Conservation (phyloP, 1,140 invertebrate genomes). For the Drosophila aff. region DNA sequence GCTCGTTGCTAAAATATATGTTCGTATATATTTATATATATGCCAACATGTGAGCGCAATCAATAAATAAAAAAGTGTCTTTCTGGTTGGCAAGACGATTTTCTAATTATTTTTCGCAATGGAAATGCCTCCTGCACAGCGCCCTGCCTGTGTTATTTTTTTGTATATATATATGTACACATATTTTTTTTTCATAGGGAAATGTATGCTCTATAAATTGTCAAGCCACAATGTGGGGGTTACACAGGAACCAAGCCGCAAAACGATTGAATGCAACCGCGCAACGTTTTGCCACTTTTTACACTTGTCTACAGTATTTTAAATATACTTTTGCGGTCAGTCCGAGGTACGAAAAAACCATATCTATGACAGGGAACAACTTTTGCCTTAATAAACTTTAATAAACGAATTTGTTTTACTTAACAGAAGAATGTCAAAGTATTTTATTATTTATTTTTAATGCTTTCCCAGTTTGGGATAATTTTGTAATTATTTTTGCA, state of each 20-base stretch:
- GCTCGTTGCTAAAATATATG: slow-evolving; percentile 4
- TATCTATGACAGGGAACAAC: slow-evolving; percentile 1
- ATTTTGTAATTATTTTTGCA: neutral
- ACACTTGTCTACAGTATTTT: slow-evolving; percentile 66
- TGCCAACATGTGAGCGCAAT: slow-evolving; percentile 9
- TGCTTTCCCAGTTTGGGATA: neutral
- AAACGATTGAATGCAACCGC: slow-evolving; percentile 71
- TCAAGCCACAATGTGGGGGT: slow-evolving; percentile 57
- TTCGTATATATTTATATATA: neutral
- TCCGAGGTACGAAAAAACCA: slow-evolving; percentile 10
- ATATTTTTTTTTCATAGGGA: slow-evolving; percentile 26
- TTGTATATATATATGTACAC: neutral
- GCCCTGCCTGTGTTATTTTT: neutral
- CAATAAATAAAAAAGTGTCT: slow-evolving; percentile 60
- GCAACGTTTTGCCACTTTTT: slow-evolving; percentile 67
- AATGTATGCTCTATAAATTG: slow-evolving; percentile 67
- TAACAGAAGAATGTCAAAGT: neutral
- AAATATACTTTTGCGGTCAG: slow-evolving; percentile 62
- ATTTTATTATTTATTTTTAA: neutral
- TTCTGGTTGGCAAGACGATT: slow-evolving; percentile 35
- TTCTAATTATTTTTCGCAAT: slow-evolving; percentile 66
- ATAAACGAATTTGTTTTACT: neutral
- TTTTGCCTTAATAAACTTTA: neutral
- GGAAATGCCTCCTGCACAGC: slow-evolving; percentile 1
- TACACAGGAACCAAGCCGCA: slow-evolving; percentile 51